phyloP scores from a whole-genome alignment of 2,113 vertebrate species.

The Apodemus speciosus region DNA sequence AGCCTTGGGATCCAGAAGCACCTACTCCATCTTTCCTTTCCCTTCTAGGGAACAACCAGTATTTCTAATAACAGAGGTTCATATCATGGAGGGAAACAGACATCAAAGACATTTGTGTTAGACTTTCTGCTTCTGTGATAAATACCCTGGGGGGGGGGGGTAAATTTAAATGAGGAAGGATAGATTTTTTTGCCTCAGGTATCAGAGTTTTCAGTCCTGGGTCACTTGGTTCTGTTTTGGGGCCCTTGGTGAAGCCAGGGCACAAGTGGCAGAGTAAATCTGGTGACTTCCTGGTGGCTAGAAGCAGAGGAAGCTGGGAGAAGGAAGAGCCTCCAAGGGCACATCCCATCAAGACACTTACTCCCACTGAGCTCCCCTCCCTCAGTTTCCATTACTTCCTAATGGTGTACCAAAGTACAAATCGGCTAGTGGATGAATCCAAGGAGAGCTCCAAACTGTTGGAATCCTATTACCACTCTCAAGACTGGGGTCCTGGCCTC shows the following conservation, averaged over 20 bases:
- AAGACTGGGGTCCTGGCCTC: background rate
- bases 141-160: background rate
- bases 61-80: background rate
- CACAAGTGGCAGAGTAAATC: background rate
- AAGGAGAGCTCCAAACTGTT: background rate
- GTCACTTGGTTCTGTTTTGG: background rate
- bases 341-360: background rate
- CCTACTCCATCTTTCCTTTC: background rate
- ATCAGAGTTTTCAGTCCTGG: background rate
- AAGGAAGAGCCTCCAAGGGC: background rate
- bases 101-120: background rate
- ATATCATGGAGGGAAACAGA: background rate
- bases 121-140: background rate
- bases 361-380: background rate
- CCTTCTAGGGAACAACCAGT: too few relatives aligned
- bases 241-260: background rate
- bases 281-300: background rate
- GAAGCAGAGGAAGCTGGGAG: background rate
- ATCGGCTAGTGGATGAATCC: background rate
- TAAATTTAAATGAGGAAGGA: background rate
- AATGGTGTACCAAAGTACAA: background rate
- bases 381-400: background rate
- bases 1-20: background rate
- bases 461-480: background rate
- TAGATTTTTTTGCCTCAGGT: background rate